Conservation (phyloP, 2,888 invertebrate genomes). For the Glyphotaelius pellucidus region DNA sequence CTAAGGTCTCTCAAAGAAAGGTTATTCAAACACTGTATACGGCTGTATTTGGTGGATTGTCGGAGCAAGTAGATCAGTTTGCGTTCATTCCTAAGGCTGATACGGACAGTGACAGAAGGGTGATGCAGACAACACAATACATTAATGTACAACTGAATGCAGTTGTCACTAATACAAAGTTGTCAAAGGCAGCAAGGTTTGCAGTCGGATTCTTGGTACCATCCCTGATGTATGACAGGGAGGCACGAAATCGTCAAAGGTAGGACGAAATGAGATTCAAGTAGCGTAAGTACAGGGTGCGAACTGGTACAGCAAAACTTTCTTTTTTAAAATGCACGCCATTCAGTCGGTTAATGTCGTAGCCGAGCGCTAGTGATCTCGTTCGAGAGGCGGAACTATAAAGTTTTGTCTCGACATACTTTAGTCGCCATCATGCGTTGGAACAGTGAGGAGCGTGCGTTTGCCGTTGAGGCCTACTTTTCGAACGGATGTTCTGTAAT, state of each 20-base stretch:
- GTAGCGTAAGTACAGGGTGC: not conserved
- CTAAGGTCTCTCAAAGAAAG: not conserved
- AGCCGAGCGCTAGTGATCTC: too few species aligned
- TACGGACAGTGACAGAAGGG: not conserved
- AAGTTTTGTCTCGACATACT: too few species aligned
- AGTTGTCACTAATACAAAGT: constrained; percentile 14
- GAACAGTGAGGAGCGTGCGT: too few species aligned
- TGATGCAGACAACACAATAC: not conserved
- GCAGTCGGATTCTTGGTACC: not conserved
- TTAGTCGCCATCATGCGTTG: too few species aligned
- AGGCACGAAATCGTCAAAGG: not conserved
- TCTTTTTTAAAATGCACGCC: too few species aligned
- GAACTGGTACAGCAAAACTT: too few species aligned
- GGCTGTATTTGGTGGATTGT: not conserved
- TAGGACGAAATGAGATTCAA: not conserved
- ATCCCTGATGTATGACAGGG: not conserved
- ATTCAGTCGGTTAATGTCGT: too few species aligned
- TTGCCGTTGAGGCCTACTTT: too few species aligned
- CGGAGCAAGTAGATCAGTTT: not conserved
- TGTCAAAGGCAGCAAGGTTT: not conserved
- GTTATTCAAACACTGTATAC: not conserved
- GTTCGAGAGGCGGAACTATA: too few species aligned
- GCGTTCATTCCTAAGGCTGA: not conserved
- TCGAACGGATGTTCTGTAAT: too few species aligned
- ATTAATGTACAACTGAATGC: not conserved